Evolutionary conservation across 1,140 invertebrate genomes (phyloP).

Genomic region (Linepithema humile): DNA sequence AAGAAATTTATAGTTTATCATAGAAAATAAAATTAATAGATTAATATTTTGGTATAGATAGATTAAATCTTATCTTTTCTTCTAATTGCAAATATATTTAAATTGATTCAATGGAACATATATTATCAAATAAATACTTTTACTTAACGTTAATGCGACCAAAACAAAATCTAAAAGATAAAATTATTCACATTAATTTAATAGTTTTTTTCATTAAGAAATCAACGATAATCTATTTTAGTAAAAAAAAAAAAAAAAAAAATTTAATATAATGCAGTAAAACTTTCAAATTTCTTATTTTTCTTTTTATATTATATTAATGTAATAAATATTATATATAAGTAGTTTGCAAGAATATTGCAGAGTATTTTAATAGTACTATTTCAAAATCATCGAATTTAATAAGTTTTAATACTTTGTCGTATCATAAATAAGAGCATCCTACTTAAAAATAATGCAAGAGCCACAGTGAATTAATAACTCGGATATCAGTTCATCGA

Average conservation of each 20-base stretch:
- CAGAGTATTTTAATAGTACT: background rate
- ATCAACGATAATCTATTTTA: background rate
- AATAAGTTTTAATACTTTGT: background rate
- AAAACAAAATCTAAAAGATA: background rate
- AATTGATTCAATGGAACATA: background rate
- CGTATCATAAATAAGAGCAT: background rate
- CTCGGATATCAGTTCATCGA: background rate
- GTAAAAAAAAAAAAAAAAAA: background rate
- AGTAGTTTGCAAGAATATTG: background rate
- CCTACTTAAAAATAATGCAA: background rate
- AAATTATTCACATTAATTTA: background rate
- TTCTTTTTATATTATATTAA: background rate
- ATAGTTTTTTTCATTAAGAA: background rate
- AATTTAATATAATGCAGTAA: background rate
- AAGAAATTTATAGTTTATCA: background rate
- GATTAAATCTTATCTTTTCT: background rate
- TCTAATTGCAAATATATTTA: background rate
- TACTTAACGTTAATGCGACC: background rate
- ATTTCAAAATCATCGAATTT: background rate
- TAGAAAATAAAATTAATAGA: background rate
- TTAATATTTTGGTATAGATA: background rate
- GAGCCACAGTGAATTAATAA: constrained; percentile 17
- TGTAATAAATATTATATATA: background rate
- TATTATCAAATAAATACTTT: background rate
- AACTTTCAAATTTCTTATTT: background rate